A percentile compares a stretch with the other conserved stretches of the same genome.
Conservation (phyloP, 2,113 vertebrate genomes). For the Poicephalus meyeri region DNA sequence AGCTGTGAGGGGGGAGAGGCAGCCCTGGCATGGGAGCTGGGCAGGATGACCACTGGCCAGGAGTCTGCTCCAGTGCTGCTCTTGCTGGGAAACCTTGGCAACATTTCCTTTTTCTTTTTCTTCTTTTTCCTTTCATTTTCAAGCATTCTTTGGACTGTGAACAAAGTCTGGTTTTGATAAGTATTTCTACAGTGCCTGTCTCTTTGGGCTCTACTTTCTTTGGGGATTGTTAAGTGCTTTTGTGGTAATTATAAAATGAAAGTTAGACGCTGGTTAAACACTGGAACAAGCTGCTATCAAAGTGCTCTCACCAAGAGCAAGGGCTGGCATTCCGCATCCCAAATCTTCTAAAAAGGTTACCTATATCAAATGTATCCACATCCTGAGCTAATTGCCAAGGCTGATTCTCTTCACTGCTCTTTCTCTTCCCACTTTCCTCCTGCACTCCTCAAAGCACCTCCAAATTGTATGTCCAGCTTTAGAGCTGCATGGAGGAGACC, state of each 20-base stretch:
- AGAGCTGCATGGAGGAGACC: rapidly evolving
- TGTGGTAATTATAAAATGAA: not conserved
- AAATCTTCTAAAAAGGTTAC: not conserved
- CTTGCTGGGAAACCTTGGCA: slow-evolving; percentile 4
- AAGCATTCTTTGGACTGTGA: not conserved
- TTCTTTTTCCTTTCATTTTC: not conserved
- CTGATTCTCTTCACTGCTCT: not conserved
- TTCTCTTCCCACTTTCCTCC: not conserved
- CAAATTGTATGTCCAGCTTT: rapidly evolving
- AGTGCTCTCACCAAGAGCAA: not conserved
- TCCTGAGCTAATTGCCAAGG: not conserved
- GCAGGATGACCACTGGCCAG: not conserved
- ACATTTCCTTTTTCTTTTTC: not conserved
- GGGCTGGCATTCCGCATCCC: not conserved
- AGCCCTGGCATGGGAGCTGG: rapidly evolving
- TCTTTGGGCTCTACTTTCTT: not conserved
- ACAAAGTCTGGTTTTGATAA: not conserved
- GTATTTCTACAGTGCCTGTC: not conserved
- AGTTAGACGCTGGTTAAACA: not conserved
- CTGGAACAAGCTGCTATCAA: not conserved
- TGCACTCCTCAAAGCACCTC: not conserved
- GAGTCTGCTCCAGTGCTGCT: not conserved
- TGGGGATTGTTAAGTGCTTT: not conserved
- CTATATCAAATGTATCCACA: rapidly evolving
- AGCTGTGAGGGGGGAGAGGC: not conserved